phyloP scores from a whole-genome alignment of 2,113 vertebrate species.

The Hippoglossus stenolepis region DNA sequence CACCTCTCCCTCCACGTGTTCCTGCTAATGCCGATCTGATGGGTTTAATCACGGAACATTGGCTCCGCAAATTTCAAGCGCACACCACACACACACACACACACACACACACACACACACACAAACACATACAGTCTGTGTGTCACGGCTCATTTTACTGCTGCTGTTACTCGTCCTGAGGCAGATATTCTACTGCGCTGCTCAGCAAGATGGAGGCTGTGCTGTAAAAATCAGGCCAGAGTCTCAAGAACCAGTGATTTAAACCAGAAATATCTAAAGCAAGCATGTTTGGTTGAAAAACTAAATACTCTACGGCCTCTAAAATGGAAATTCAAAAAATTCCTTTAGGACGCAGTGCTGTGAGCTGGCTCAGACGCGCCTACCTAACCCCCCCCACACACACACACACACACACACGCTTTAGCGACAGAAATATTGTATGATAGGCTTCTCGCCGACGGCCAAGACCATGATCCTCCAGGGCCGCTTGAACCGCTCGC shows the following conservation, averaged over 20 bases:
- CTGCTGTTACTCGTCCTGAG: constrained; percentile 10
- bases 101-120: neutral
- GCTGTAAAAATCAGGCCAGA: neutral
- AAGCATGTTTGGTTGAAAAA: neutral
- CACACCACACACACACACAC: neutral
- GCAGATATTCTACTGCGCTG: constrained; percentile 26
- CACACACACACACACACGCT: no score
- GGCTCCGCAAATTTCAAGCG: neutral
- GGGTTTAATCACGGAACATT: constrained; percentile 29
- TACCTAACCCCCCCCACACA: no score
- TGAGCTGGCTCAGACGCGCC: no score
- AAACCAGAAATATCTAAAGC: neutral
- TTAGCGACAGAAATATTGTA: no score
- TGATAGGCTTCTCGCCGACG: no score
- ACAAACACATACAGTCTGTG: neutral
- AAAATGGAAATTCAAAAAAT: no score
- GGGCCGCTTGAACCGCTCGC: no score
- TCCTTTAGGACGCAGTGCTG: no score
- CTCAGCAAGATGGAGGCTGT: constrained; percentile 8
- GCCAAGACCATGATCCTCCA: no score
- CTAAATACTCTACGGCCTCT: neutral
- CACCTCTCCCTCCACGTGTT: constrained; percentile 7
- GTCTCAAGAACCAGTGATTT: neutral
- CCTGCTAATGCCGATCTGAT: constrained; percentile 36
- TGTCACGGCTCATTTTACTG: constrained; percentile 34